A percentile compares a stretch with the other conserved stretches of the same genome.
Evolutionary conservation across 1,140 invertebrate genomes (phyloP).

Genomic region (Papilio polytes): DNA sequence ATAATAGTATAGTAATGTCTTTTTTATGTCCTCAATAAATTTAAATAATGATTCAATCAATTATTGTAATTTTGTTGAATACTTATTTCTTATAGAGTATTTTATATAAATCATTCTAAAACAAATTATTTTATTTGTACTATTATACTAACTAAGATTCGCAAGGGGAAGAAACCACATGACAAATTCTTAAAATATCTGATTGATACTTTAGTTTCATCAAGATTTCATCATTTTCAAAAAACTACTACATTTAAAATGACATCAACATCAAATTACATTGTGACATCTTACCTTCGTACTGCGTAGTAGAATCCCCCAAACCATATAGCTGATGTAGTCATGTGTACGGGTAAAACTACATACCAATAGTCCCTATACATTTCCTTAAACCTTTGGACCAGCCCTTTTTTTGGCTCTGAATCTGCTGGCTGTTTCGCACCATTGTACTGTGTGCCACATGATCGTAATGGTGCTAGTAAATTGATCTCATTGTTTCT

Average conservation of each 20-base stretch:
- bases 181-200: not conserved
- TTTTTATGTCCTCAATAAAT: not conserved
- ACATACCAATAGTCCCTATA: slow-evolving; percentile 98
- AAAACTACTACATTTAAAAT: not conserved
- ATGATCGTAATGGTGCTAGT: slow-evolving; percentile 47
- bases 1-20: not conserved
- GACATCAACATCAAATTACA: not conserved
- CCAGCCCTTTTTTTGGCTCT: slow-evolving; percentile 86
- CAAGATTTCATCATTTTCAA: not conserved
- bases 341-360: slow-evolving; percentile 93
- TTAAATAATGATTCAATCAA: not conserved
- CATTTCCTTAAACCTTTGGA: slow-evolving; percentile 95
- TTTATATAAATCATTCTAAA: not conserved
- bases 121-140: not conserved
- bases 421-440: slow-evolving; percentile 48
- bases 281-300: slow-evolving; percentile 14
- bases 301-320: slow-evolving; percentile 65
- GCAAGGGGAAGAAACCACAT: not conserved
- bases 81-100: no score
- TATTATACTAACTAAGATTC: no score
- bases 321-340: slow-evolving; percentile 93
- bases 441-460: slow-evolving; percentile 49
- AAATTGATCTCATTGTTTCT: slow-evolving; percentile 45
- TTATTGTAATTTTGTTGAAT: not conserved
- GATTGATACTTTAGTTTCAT: not conserved